Percentiles rank a stretch among this genome's conserved stretches.
phyloP scores from a whole-genome alignment of 1,140 invertebrate species.

The Tenebrio molitor region DNA sequence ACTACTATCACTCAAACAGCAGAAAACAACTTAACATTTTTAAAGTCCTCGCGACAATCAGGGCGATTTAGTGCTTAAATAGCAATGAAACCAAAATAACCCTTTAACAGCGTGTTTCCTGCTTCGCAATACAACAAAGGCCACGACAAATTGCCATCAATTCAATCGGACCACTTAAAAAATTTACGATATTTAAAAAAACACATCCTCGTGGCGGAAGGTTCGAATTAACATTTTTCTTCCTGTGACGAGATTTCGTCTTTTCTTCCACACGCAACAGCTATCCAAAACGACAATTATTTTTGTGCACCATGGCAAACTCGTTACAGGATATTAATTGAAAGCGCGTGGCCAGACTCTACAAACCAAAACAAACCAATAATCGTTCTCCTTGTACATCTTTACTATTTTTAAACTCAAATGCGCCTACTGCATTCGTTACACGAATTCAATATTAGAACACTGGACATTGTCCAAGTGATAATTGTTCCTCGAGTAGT shows the following conservation, averaged over 20 bases:
- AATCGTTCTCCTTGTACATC: neutral
- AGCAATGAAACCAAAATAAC: constrained; percentile 27
- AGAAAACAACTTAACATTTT: constrained; percentile 1
- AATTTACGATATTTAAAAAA: too few species aligned
- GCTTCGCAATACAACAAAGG: constrained; percentile 3
- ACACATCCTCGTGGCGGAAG: neutral
- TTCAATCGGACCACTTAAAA: constrained; percentile 1
- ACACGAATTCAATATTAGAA: constrained; percentile 34
- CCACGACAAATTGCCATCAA: constrained; percentile 8
- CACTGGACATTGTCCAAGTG: constrained; percentile 36
- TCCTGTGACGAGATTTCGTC: too few species aligned
- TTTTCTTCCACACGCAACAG: too few species aligned
- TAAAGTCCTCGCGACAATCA: constrained; percentile 1
- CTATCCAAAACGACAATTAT: too few species aligned
- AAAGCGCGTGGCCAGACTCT: constrained; percentile 9
- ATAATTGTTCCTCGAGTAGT: constrained; percentile 35
- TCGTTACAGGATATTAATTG: constrained; percentile 15
- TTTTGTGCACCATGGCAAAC: neutral
- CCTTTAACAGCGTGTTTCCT: constrained; percentile 29
- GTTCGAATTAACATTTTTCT: neutral
- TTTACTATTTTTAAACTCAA: constrained; percentile 6
- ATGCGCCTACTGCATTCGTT: constrained; percentile 13
- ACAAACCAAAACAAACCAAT: constrained; percentile 2
- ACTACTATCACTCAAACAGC: too few species aligned
- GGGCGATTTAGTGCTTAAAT: constrained; percentile 17